These are phyloP conservation scores for Lasioglossum marginatum DNA, from an alignment of 2,888 invertebrate genomes.

Conservation along the genomic window DNA sequence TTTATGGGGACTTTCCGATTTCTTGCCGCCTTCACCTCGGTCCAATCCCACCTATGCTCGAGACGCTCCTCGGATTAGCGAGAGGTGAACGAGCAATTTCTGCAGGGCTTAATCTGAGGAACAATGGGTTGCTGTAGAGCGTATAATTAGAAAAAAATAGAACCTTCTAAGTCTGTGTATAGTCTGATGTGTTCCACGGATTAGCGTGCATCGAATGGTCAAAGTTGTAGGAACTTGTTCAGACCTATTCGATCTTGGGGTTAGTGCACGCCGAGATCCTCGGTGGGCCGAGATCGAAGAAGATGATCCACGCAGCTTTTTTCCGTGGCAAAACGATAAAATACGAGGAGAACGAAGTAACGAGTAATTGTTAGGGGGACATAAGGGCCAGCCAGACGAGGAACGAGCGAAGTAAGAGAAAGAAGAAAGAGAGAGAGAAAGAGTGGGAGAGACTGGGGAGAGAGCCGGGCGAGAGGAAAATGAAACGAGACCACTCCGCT, in stretches of 20 bases:
- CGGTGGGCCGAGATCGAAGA: background rate
- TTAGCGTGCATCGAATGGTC: background rate
- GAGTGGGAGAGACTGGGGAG: background rate
- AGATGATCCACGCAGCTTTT: background rate
- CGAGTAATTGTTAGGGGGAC: background rate
- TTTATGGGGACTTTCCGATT: background rate
- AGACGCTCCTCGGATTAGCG: background rate
- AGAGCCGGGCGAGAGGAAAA: conserved; percentile 36
- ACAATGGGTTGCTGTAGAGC: background rate
- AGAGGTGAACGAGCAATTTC: background rate
- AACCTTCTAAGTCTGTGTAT: background rate
- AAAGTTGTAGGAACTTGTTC: background rate
- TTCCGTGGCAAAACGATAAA: background rate
- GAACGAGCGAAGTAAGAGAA: background rate
- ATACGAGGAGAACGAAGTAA: background rate
- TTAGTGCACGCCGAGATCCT: background rate
- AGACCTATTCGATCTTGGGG: background rate
- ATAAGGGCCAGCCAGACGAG: background rate
- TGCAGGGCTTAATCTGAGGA: background rate
- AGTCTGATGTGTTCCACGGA: background rate
- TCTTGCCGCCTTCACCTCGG: background rate
- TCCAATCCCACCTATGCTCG: background rate
- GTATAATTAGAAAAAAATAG: background rate
- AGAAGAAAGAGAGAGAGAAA: background rate
- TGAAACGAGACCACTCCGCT: conserved; percentile 60